phyloP scores from a whole-genome alignment of 30 jellyfish, hydroid and myxozoan genomes.

The Catostylus mosaicus region DNA sequence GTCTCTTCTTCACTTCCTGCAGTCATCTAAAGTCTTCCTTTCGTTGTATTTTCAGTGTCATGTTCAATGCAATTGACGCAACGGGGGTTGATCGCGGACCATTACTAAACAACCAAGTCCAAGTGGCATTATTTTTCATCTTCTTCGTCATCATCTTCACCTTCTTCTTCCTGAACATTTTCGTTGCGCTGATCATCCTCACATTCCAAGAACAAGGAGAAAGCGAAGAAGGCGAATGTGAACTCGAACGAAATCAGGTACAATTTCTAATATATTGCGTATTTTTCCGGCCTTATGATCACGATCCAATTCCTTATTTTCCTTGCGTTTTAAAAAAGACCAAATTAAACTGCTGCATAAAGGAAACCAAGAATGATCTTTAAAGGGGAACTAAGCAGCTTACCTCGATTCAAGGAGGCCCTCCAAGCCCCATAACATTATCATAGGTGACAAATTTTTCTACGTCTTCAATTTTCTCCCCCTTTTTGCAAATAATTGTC shows the following conservation, averaged over 20 bases:
- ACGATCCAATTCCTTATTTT: too few species aligned
- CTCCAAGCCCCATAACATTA: too few species aligned
- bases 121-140: constrained; percentile 94
- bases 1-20: too few species aligned
- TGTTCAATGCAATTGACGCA: constrained; percentile 97
- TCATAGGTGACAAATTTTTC: too few species aligned
- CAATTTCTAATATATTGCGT: neutral
- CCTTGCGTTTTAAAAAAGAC: too few species aligned
- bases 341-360: too few species aligned
- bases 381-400: too few species aligned
- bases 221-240: constrained; percentile 99
- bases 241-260: constrained; percentile 97
- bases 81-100: constrained; percentile 98
- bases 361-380: too few species aligned
- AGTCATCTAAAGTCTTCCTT: neutral
- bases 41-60: constrained; percentile 72
- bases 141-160: constrained; percentile 97
- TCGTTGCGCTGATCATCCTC: constrained; percentile 96
- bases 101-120: constrained; percentile 89
- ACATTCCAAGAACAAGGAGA: constrained; percentile 99
- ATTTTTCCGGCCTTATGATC: too few species aligned
- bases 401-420: too few species aligned
- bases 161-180: constrained; percentile 97
- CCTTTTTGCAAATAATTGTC: too few species aligned
- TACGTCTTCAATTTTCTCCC: too few species aligned